A percentile compares a stretch with the other conserved stretches of the same genome.
Conservation (phyloP, 2,113 vertebrate species). For the Dendropsophus ebraccatus region DNA sequence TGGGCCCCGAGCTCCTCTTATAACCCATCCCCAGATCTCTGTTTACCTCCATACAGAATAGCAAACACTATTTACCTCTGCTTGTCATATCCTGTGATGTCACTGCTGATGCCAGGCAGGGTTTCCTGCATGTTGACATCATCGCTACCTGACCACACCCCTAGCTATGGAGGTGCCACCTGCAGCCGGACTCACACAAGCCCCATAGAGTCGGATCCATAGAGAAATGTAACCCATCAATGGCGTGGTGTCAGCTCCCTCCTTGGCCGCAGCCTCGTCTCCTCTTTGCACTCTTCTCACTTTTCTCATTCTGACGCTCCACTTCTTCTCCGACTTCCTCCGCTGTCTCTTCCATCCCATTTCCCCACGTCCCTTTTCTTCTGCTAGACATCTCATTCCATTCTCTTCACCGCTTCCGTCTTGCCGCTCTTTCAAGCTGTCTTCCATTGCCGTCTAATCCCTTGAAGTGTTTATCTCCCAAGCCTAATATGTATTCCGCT, state of each 20-base stretch:
- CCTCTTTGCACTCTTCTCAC: slow-evolving; percentile 10
- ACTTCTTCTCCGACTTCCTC: background rate
- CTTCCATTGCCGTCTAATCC: slow-evolving; percentile 43
- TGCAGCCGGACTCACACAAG: background rate
- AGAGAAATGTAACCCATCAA: no score
- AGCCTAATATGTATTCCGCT: slow-evolving; percentile 45
- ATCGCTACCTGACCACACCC: slow-evolving; percentile 32
- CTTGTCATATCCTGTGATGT: slow-evolving; percentile 50
- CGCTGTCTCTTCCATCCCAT: background rate
- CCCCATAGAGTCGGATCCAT: background rate
- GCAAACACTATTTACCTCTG: slow-evolving; percentile 41
- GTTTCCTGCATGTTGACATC: slow-evolving; percentile 50
- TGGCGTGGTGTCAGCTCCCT: background rate
- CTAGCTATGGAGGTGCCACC: background rate
- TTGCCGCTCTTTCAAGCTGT: slow-evolving; percentile 19
- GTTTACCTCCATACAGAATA: background rate
- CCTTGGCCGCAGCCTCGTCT: background rate
- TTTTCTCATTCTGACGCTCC: background rate
- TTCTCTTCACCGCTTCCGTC: slow-evolving; percentile 18
- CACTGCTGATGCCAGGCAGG: slow-evolving; percentile 47
- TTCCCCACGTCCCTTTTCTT: slow-evolving; percentile 8
- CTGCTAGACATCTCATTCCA: background rate
- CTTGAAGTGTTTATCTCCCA: slow-evolving; percentile 42
- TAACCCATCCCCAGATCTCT: background rate
- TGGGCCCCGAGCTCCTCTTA: slow-evolving; percentile 9